A percentile compares a stretch with the other conserved stretches of the same genome.
These are phyloP conservation scores for Pseudomugil gertrudae DNA, from an alignment of 2,797 vertebrate species.

Conservation along the genomic window DNA sequence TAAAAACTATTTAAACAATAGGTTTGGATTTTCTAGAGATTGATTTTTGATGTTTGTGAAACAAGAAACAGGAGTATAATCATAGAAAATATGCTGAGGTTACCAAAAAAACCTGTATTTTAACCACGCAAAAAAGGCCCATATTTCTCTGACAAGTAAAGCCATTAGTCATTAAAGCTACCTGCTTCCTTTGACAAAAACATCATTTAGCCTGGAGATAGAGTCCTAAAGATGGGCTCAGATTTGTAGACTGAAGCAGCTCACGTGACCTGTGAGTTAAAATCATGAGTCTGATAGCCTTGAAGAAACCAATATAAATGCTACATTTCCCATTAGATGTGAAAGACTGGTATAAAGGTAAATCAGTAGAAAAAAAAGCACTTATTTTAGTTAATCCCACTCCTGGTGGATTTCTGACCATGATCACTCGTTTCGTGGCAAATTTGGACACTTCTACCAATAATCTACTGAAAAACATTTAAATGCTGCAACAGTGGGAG, in stretches of 20 bases:
- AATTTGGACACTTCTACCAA: background rate
- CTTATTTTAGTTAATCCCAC: background rate
- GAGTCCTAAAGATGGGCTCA: background rate
- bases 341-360: background rate
- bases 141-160: background rate
- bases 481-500: background rate
- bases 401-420: background rate
- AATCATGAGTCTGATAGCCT: conserved; percentile 13
- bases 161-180: background rate
- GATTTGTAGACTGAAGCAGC: conserved; percentile 8
- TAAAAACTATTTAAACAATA: background rate
- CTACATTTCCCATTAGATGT: background rate
- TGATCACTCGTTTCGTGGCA: background rate
- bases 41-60: background rate
- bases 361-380: too few relatives aligned
- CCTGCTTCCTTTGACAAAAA: background rate
- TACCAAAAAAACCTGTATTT: background rate
- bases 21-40: background rate
- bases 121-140: background rate
- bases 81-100: background rate
- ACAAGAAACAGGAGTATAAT: background rate
- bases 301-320: conserved; percentile 6
- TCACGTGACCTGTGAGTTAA: conserved; percentile 16
- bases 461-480: background rate
- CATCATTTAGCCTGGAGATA: background rate